These are phyloP conservation scores for Tetraodon nigroviridis DNA, from an alignment of 2,113 vertebrate species.

Conservation along the genomic window DNA sequence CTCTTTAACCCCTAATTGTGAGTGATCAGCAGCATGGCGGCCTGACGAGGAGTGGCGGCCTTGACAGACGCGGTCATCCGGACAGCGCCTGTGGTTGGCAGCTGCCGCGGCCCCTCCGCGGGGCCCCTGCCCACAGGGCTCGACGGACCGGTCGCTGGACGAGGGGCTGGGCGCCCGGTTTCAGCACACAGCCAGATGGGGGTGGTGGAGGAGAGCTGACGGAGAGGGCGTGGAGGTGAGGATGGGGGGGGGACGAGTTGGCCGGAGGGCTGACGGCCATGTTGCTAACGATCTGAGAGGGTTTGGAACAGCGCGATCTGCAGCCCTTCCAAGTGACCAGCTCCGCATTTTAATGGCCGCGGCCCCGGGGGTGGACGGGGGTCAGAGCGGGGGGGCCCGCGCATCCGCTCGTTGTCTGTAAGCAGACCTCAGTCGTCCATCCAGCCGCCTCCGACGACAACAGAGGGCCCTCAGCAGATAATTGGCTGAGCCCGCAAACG, in stretches of 20 bases:
- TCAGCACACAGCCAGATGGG: slow-evolving; percentile 21
- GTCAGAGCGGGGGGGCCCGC: slow-evolving; percentile 21
- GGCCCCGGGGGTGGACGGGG: slow-evolving; percentile 27
- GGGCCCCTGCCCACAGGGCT: slow-evolving; percentile 45
- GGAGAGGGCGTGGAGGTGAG: slow-evolving; percentile 10
- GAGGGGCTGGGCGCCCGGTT: slow-evolving; percentile 14
- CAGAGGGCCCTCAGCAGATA: slow-evolving; percentile 40
- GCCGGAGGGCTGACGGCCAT: slow-evolving; percentile 22
- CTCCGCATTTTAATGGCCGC: slow-evolving; percentile 62
- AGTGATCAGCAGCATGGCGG: slow-evolving; percentile 64
- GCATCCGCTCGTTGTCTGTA: slow-evolving; percentile 39
- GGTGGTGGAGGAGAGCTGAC: slow-evolving; percentile 43
- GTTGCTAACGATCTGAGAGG: slow-evolving; percentile 64
- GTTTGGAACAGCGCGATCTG: slow-evolving; percentile 73
- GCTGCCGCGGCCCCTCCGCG: slow-evolving; percentile 75
- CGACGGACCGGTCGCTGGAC: background rate
- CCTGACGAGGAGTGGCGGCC: slow-evolving; percentile 76
- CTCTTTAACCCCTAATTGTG: slow-evolving; percentile 66
- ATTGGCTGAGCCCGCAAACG: slow-evolving; percentile 59
- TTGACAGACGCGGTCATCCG: slow-evolving; percentile 80
- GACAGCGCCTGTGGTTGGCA: slow-evolving; percentile 73
- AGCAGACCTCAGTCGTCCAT: slow-evolving; percentile 28
- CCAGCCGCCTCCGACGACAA: slow-evolving; percentile 7
- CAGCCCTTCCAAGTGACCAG: slow-evolving; percentile 73
- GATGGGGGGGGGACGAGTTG: background rate